A percentile compares a stretch with the other conserved stretches of the same genome.
Evolutionary conservation across 2,113 vertebrate species (phyloP).

Genomic region (Chloebia gouldiae): DNA sequence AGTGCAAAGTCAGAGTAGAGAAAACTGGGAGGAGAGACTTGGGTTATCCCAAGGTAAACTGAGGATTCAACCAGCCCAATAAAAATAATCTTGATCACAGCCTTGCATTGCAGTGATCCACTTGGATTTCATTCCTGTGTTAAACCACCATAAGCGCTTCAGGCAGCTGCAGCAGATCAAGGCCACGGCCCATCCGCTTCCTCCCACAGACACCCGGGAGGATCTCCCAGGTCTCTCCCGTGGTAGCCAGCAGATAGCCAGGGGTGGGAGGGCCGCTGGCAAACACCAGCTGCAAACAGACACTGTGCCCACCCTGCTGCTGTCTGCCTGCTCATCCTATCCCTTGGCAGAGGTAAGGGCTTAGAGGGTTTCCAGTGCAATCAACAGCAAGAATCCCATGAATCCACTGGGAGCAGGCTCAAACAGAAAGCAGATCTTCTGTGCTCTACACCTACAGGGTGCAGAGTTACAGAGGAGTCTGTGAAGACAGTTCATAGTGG

Average conservation of each 20-base stretch:
- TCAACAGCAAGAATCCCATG: neutral
- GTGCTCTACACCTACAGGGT: neutral
- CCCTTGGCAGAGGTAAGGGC: neutral
- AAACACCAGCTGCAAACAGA: neutral
- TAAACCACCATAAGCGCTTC: neutral
- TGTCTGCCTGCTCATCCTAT: neutral
- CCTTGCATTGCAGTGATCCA: neutral
- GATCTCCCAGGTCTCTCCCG: neutral
- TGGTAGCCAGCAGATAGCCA: neutral
- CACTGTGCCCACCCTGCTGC: neutral
- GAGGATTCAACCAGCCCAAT: neutral
- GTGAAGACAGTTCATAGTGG: neutral
- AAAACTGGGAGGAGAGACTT: neutral
- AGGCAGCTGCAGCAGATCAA: neutral
- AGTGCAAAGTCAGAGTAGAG: neutral
- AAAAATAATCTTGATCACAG: fast-evolving
- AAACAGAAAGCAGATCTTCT: neutral
- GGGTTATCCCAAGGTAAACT: neutral
- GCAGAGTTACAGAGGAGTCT: neutral
- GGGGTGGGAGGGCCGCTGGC: neutral
- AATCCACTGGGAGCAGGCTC: neutral
- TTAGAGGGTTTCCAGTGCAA: neutral
- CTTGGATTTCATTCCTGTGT: neutral
- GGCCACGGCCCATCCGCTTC: fast-evolving
- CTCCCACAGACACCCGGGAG: neutral